Evolutionary conservation across 1,140 invertebrate species (phyloP).

Genomic region (Tetraneura akinire): DNA sequence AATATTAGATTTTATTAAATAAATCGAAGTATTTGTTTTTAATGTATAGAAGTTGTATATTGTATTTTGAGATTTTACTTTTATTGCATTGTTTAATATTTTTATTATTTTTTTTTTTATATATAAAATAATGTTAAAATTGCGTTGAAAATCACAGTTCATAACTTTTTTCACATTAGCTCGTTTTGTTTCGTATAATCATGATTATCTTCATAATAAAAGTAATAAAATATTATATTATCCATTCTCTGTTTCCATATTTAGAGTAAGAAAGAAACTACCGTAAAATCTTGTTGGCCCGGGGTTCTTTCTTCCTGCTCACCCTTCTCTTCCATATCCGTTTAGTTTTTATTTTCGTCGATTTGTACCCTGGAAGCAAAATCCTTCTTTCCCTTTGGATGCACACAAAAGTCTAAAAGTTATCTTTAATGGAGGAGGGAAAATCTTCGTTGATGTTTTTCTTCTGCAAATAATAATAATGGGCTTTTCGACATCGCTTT

Average conservation of each 20-base stretch:
- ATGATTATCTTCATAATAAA: constrained; percentile 36
- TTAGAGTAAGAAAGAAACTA: constrained; percentile 8
- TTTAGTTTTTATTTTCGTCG: constrained; percentile 49
- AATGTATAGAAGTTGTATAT: background rate
- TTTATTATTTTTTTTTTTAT: too few species aligned
- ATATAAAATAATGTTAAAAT: constrained; percentile 4
- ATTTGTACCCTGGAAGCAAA: constrained; percentile 25
- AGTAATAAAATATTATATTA: constrained; percentile 34
- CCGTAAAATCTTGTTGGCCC: constrained; percentile 43
- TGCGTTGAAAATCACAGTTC: background rate
- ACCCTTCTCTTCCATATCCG: background rate
- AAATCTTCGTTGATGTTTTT: constrained; percentile 49
- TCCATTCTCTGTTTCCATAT: constrained; percentile 8
- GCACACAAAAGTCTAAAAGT: constrained; percentile 35
- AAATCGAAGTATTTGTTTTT: background rate
- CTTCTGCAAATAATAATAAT: constrained; percentile 49
- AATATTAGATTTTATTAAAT: background rate
- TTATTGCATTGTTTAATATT: background rate
- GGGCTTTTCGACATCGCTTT: constrained; percentile 43
- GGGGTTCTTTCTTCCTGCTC: background rate
- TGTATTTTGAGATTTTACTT: background rate
- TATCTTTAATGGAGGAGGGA: constrained; percentile 28
- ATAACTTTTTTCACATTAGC: constrained; percentile 11
- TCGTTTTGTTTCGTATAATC: constrained; percentile 32
- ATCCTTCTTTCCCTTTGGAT: background rate